These are phyloP conservation scores for Anas platyrhynchos DNA, from an alignment of 2,113 vertebrate species.

Conservation along the genomic window DNA sequence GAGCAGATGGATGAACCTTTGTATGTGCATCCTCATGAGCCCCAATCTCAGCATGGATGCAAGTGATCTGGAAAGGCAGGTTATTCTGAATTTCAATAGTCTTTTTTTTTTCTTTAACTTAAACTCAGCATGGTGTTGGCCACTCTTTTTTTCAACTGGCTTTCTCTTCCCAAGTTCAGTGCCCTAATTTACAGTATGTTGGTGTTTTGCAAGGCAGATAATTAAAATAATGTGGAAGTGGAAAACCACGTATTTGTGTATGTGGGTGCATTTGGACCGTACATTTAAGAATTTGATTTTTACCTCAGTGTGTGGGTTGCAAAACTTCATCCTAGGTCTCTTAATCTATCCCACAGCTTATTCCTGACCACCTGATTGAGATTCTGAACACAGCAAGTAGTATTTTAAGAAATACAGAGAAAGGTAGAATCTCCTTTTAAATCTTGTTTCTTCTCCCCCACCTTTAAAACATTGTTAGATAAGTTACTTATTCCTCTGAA, in stretches of 20 bases:
- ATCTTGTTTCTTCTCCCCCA: neutral
- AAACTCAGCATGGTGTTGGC: neutral
- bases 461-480: neutral
- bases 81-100: neutral
- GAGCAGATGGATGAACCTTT: neutral
- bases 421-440: neutral
- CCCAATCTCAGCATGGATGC: neutral
- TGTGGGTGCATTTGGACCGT: neutral
- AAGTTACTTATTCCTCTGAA: neutral
- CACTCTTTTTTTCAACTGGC: neutral
- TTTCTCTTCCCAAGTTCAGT: neutral
- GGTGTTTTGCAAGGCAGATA: slow-evolving; percentile 25
- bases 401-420: neutral
- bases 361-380: neutral
- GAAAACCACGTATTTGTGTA: neutral
- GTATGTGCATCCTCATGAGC: neutral
- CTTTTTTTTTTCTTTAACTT: neutral
- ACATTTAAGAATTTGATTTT: neutral
- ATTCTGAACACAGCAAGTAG: neutral
- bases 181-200: neutral
- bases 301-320: neutral
- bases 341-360: neutral
- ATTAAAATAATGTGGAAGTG: slow-evolving; percentile 14
- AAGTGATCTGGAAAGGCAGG: neutral
- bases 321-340: neutral